phyloP scores from a whole-genome alignment of 92 coral and sea anemone genomes.

The Phenganax stokvisi region DNA sequence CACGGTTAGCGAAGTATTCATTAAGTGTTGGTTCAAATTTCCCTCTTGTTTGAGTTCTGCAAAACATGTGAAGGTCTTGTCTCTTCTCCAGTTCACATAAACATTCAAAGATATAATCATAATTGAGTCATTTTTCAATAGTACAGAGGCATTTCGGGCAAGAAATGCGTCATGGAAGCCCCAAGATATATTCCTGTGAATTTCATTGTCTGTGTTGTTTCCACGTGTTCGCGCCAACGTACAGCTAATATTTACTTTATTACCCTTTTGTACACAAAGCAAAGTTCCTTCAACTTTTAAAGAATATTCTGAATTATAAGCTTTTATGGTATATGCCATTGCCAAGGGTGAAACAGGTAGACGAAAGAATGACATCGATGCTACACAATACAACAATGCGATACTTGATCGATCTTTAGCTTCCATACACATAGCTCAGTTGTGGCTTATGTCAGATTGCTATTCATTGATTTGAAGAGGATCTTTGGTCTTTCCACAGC shows the following conservation, averaged over 20 bases:
- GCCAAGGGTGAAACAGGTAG: not conserved
- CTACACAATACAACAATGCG: no score
- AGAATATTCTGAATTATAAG: not conserved
- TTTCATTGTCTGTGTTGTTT: not conserved
- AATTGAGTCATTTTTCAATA: not conserved
- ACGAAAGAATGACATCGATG: not conserved
- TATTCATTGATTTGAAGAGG: no score
- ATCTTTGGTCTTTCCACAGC: no score
- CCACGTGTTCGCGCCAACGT: not conserved
- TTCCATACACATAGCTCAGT: no score
- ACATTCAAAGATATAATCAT: not conserved
- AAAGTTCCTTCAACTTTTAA: not conserved
- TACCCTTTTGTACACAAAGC: not conserved
- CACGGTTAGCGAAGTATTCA: slow-evolving; percentile 1
- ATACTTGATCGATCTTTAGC: no score
- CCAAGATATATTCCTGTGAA: not conserved
- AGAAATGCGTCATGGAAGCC: not conserved
- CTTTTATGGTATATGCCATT: not conserved
- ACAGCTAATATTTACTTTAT: not conserved
- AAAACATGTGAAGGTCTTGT: slow-evolving; percentile 11
- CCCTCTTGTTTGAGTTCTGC: not conserved
- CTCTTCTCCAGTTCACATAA: slow-evolving; percentile 5
- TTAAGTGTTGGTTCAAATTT: not conserved
- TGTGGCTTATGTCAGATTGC: no score
- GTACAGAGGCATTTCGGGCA: not conserved